Evolutionary conservation across 2,888 invertebrate genomes (phyloP), one percentile per base, ranked within the genome.

Genomic region (Theodoxus fluviatilis): DNA sequence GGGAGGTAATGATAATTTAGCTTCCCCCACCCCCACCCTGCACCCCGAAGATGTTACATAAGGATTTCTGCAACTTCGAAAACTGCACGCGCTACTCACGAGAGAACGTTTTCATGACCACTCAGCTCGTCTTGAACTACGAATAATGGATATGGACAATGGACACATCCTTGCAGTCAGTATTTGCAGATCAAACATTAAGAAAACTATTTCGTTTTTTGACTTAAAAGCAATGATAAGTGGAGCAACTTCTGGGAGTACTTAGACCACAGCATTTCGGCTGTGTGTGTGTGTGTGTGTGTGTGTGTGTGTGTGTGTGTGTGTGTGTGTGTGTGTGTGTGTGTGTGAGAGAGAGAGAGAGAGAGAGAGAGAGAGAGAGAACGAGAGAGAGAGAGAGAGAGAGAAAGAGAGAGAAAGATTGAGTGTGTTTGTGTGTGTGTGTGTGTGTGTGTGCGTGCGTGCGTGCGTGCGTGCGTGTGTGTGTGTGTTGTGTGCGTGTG

Each of bases 221-320:
- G 52, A 52, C 28, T 52, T 52, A 28, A 3, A 52, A 52, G 28
- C 18, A 52, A 28, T 52, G 4, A 18, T 25, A 15, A 3, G 3
- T 18, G 3, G 28, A 52, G 25, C 25, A 28, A 9, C 3, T 15
- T 28, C 49, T 6, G 52, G 1, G 28, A 18, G 9, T 25, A 49
- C 49, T 22, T 22, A 22, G 3, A 43, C 9, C 9, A 9, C 43
- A 43, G 43, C 9, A 43, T 9, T 12, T 12, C 9, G 15, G 43
- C 12, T 12, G 43, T 9, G 43, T 43, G 43, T 15, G 15, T 43
- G 43, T 43, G 43, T 43, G 43, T 43, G 43, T 43, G 43, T 43
- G 43, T 43, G 43, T 43, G 43, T 43, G 43, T 43, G 43, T 43
- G 43, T 43, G 43, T 43, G 43, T 43, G 43, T 43, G 43, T 43